Percentiles rank a stretch among this genome's conserved stretches.
Conservation (phyloP, 2,797 vertebrate species). For the Takifugu ocellatus region DNA sequence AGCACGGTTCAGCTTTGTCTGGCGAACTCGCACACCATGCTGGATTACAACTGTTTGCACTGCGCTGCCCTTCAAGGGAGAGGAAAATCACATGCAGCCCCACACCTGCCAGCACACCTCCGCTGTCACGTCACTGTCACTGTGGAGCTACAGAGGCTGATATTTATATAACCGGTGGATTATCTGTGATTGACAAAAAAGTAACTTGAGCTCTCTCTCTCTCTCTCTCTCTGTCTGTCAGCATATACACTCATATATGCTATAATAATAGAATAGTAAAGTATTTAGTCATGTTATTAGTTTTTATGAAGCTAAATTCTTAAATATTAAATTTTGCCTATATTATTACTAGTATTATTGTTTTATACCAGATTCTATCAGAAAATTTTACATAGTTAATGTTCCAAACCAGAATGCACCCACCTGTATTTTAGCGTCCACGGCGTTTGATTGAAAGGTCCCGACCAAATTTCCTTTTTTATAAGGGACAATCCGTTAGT, state of each 20-base stretch:
- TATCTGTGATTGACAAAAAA: background rate
- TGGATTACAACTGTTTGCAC: conserved; percentile 34
- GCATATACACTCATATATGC: no score
- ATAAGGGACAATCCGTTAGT: conserved; percentile 64
- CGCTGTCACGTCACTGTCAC: conserved; percentile 24
- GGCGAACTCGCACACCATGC: conserved; percentile 25
- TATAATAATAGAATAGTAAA: background rate
- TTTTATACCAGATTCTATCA: no score
- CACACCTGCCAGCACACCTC: conserved; percentile 45
- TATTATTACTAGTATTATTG: no score
- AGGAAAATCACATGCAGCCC: conserved; percentile 32
- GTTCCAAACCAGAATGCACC: conserved; percentile 15
- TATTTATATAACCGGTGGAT: conserved; percentile 1
- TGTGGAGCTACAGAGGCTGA: conserved; percentile 10
- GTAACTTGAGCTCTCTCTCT: background rate
- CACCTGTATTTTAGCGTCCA: conserved; percentile 49
- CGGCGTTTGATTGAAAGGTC: conserved; percentile 43
- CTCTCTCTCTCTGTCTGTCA: no score
- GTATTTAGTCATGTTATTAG: no score
- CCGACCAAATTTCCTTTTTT: conserved; percentile 64
- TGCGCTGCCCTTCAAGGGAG: conserved; percentile 12
- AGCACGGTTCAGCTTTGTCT: conserved; percentile 36
- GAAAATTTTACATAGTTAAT: background rate
- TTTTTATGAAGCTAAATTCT: no score
- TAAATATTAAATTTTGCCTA: no score